Conservation (phyloP, 2,797 vertebrate species). For the Falco rusticolus region DNA sequence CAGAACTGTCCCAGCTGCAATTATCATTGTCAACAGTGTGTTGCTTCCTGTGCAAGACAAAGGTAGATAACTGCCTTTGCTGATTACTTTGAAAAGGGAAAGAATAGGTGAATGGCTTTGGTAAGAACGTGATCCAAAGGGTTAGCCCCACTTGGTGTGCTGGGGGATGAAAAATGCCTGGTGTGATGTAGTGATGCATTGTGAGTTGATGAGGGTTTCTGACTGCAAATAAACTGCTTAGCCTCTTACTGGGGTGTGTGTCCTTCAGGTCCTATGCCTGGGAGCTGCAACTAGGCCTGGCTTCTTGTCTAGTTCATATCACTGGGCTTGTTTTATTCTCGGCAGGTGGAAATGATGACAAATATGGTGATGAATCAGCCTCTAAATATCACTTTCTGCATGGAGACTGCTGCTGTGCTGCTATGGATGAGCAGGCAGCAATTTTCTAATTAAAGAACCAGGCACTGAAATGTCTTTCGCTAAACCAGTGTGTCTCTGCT, state of each 20-base stretch:
- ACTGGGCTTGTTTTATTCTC: conserved; percentile 21
- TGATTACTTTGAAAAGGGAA: not conserved
- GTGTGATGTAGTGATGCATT: not conserved
- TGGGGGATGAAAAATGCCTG: not conserved
- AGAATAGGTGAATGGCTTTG: not conserved
- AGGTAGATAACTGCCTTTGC: conserved; percentile 7
- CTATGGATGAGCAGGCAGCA: conserved; percentile 32
- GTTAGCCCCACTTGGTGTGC: not conserved
- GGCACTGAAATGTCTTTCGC: not conserved
- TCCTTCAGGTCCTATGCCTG: not conserved
- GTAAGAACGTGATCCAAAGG: not conserved
- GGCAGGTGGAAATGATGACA: conserved; percentile 54
- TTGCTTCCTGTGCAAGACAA: not conserved
- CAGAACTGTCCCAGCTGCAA: not conserved
- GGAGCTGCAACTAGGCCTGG: not conserved
- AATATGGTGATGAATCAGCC: conserved; percentile 48
- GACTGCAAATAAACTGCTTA: not conserved
- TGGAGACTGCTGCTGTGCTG: conserved; percentile 26
- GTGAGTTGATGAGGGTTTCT: not conserved
- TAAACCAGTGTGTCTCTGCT: not conserved
- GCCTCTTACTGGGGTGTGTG: not conserved
- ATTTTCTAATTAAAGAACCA: conserved; percentile 41
- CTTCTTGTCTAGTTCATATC: not conserved
- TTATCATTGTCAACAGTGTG: not conserved
- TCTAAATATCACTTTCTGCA: conserved; percentile 45